Conservation (phyloP, 2,113 vertebrate species). For the Apodemus speciosus region DNA sequence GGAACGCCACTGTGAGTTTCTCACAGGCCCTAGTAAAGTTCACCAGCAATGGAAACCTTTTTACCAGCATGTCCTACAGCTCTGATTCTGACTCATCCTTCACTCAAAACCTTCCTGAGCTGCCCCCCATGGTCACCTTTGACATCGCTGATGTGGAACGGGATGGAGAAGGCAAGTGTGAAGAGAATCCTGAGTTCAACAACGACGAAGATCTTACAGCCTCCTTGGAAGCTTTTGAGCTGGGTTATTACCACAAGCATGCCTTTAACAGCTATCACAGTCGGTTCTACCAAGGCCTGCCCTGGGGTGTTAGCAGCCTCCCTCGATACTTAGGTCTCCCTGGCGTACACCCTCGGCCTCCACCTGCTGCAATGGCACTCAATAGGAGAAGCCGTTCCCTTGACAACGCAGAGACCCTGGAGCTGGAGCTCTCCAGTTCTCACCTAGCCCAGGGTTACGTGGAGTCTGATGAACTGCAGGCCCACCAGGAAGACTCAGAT, state of each 20-base stretch:
- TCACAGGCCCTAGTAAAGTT: slow-evolving; percentile 96
- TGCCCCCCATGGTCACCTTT: slow-evolving; percentile 97
- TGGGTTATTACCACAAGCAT: slow-evolving; percentile 92
- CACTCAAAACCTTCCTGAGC: slow-evolving; percentile 91
- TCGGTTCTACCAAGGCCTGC: slow-evolving; percentile 87
- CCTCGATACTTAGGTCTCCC: slow-evolving; percentile 92
- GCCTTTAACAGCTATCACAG: slow-evolving; percentile 92
- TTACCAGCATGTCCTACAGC: slow-evolving; percentile 90
- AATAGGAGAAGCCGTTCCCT: slow-evolving; percentile 94
- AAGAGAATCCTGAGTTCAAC: slow-evolving; percentile 91
- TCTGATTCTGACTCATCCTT: slow-evolving; percentile 90
- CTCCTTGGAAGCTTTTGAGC: slow-evolving; percentile 93
- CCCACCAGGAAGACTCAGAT: slow-evolving; percentile 69
- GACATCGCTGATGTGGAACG: slow-evolving; percentile 96
- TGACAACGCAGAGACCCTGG: slow-evolving; percentile 91
- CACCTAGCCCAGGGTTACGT: slow-evolving; percentile 76
- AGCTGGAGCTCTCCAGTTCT: slow-evolving; percentile 86
- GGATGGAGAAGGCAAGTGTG: slow-evolving; percentile 96
- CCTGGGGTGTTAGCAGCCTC: slow-evolving; percentile 94
- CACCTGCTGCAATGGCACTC: slow-evolving; percentile 87
- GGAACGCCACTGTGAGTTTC: slow-evolving; percentile 92
- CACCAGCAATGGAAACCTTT: slow-evolving; percentile 90
- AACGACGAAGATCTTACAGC: slow-evolving; percentile 90
- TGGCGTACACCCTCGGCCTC: slow-evolving; percentile 85
- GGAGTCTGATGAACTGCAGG: slow-evolving; percentile 68